Percentiles rank a stretch among this genome's conserved stretches.
These are phyloP conservation scores for Atta cephalotes DNA, from an alignment of 1,140 invertebrate genomes.

Conservation along the genomic window DNA sequence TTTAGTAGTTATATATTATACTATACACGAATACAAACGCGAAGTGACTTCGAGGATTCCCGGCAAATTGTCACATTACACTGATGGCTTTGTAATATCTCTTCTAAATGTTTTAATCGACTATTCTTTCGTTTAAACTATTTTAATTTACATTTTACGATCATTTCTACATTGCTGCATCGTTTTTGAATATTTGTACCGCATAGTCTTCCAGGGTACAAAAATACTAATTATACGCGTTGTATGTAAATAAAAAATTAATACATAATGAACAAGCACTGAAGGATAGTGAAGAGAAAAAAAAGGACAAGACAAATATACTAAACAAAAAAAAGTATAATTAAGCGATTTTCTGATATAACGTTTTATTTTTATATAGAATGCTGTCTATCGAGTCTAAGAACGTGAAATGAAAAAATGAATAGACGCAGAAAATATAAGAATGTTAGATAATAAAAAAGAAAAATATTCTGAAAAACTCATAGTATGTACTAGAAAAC, in stretches of 20 bases:
- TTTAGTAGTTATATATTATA: neutral
- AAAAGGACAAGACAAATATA: conserved; percentile 30
- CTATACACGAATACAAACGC: neutral
- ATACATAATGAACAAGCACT: conserved; percentile 17
- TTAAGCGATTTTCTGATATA: conserved; percentile 80
- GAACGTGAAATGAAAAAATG: conserved; percentile 62
- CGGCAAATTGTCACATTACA: conserved; percentile 49
- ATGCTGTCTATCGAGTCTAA: conserved; percentile 76
- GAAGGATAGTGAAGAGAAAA: conserved; percentile 52
- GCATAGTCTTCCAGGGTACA: conserved; percentile 77
- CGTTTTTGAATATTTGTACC: conserved; percentile 71
- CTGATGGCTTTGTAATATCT: conserved; percentile 2
- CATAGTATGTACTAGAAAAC: conserved; percentile 67
- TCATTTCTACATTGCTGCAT: neutral
- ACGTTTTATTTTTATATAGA: conserved; percentile 86
- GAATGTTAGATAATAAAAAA: conserved; percentile 36
- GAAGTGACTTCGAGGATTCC: conserved; percentile 56
- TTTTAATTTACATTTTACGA: neutral
- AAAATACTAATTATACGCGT: conserved; percentile 68
- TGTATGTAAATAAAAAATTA: conserved; percentile 71
- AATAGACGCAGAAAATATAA: conserved; percentile 18
- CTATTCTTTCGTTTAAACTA: conserved; percentile 25
- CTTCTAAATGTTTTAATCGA: neutral
- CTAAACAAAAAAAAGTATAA: conserved; percentile 62
- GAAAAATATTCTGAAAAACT: conserved; percentile 61